These are phyloP conservation scores for Hypotaenidia okinawae DNA, from an alignment of 2,797 vertebrate species.

Conservation along the genomic window DNA sequence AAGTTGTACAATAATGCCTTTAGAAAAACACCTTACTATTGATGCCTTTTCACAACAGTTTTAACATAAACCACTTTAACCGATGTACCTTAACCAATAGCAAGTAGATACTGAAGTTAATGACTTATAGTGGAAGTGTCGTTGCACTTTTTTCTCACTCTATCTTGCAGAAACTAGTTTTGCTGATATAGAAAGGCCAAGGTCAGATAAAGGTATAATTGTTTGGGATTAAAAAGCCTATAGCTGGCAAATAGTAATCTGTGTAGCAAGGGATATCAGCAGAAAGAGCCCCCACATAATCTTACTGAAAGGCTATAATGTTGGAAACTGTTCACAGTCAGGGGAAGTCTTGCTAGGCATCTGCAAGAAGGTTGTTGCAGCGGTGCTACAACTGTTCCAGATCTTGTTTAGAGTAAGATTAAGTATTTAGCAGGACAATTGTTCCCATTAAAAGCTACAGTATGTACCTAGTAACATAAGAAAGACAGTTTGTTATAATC, in stretches of 20 bases:
- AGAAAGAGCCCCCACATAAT: background rate
- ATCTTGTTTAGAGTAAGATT: background rate
- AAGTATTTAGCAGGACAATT: background rate
- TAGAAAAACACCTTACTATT: background rate
- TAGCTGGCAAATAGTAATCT: background rate
- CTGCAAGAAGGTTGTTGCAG: background rate
- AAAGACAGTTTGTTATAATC: background rate
- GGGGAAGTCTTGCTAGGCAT: background rate
- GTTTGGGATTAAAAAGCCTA: background rate
- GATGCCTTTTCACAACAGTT: background rate
- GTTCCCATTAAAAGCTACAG: background rate
- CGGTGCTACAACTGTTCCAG: background rate
- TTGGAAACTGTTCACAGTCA: background rate
- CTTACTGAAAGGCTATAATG: background rate
- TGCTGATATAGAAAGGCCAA: background rate
- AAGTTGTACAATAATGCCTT: background rate
- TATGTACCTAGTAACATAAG: background rate
- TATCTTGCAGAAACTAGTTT: background rate
- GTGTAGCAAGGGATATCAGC: background rate
- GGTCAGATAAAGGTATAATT: background rate
- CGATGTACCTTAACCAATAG: background rate
- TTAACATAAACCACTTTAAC: background rate
- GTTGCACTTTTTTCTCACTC: background rate
- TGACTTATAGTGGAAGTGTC: background rate
- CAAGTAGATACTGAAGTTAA: background rate